Evolutionary conservation across 1,140 invertebrate species (phyloP).

Genomic region (Pinna nobilis): DNA sequence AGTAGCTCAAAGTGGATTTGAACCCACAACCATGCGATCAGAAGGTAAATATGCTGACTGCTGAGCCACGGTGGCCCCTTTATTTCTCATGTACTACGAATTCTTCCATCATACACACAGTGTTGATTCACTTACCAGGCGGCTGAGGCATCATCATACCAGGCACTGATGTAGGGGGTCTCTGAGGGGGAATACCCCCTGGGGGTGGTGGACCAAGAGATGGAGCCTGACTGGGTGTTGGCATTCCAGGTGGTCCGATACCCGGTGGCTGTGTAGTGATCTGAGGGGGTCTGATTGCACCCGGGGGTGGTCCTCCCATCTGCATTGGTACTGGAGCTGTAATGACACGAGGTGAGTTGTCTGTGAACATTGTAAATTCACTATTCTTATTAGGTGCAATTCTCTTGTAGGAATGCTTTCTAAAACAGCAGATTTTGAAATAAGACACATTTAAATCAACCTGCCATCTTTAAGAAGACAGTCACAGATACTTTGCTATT

Average conservation of each 20-base stretch:
- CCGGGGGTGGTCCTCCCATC: conserved; percentile 20
- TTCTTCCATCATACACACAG: conserved; percentile 27
- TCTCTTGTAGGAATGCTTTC: background rate
- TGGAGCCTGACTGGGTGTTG: conserved; percentile 3
- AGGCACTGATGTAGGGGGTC: conserved; percentile 19
- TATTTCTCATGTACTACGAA: too few relatives aligned
- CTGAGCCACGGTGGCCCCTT: too few relatives aligned
- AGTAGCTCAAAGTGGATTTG: too few relatives aligned
- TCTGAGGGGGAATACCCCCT: conserved; percentile 25
- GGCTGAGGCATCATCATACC: conserved; percentile 17
- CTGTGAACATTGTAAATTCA: background rate
- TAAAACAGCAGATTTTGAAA: background rate
- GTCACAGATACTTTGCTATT: background rate
- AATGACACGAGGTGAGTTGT: background rate
- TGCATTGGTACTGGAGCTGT: conserved; percentile 11
- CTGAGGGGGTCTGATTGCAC: conserved; percentile 22
- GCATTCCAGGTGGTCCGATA: conserved; percentile 21
- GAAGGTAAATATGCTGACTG: too few relatives aligned
- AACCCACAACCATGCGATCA: too few relatives aligned
- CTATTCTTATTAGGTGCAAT: background rate
- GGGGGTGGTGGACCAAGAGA: conserved; percentile 8
- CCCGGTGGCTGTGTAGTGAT: conserved; percentile 15
- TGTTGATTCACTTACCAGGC: conserved; percentile 14
- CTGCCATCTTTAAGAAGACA: too few relatives aligned
- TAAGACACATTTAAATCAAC: background rate